Base-by-base conservation (phyloP, 2,888 invertebrate species). In the Parapristionchus giblindavisi region DNA sequence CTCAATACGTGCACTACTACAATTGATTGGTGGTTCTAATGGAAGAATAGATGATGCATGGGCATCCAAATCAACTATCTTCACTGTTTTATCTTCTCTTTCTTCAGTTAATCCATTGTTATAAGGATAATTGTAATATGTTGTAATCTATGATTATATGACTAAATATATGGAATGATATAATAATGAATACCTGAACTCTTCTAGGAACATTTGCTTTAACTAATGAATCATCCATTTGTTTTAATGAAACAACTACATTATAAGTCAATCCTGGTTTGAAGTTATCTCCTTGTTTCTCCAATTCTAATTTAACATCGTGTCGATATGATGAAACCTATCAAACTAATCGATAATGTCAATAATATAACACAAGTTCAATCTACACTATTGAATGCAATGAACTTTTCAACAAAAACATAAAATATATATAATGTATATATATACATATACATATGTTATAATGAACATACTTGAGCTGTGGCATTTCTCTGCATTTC, bases 241-340 rank as follows among this genome's bases (percentile, higher is more conserved):
- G 85, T 73, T 87, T 87, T 77, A 87, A 77, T 0, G 85, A 84
- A 21, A 87, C 83, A 90, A 93, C 93, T 32, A 94, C 93, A 40
- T 92, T 92, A 83, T 93, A 94, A 79, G 93, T 93, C 68, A 96
- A 90, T 32, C 93, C 93, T 0, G 95, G 95, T 88, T 95, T 94
- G 89, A 95, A 97, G 80, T 93, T 92, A 82, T 93, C 93, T 0
- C 95, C 93, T 32, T 93, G 93, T 83, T 93, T 92, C 29, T 94
- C 92, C 71, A 94, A 90, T 77, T 93, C 92, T 90, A 94, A 91
- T 82, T 92, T 92, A 84, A 93, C 93, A 80, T 92, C 92, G 86
- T 93, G 92, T 75, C 92, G 92, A 89, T 94, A 94, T 8, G 96
- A 89, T 74, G 92, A 91, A 51, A 94, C 90, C 77, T 93, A 63